Evolutionary conservation across 2,797 vertebrate genomes (phyloP).

Genomic region (Tragelaphus oryx): DNA sequence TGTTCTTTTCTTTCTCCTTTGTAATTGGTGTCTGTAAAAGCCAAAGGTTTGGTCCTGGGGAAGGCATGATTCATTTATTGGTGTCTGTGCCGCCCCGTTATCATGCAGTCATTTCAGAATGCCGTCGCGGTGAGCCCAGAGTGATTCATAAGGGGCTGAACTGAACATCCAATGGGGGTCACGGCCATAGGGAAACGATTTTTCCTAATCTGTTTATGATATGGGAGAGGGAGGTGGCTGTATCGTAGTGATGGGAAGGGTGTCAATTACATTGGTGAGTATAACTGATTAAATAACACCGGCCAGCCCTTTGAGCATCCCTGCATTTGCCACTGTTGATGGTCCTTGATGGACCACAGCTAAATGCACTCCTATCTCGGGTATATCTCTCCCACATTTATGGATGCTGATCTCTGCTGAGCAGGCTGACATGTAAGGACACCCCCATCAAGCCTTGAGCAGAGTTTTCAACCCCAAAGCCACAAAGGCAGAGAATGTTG

Average conservation of each 20-base stretch:
- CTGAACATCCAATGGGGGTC: conserved; percentile 80
- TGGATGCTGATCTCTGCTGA: background rate
- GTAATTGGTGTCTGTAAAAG: conserved; percentile 85
- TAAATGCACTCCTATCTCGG: background rate
- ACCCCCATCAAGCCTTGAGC: background rate
- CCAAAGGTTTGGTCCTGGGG: conserved; percentile 84
- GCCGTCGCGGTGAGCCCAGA: conserved; percentile 74
- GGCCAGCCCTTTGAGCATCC: conserved; percentile 58
- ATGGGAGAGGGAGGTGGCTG: conserved; percentile 76
- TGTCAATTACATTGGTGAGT: conserved; percentile 74
- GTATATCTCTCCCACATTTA: background rate
- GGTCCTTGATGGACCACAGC: background rate
- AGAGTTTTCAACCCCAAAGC: background rate
- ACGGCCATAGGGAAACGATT: conserved; percentile 76
- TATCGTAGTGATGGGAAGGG: conserved; percentile 73
- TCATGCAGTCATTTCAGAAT: conserved; percentile 80
- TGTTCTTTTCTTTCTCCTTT: conserved; percentile 83
- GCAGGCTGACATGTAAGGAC: background rate
- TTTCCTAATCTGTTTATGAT: conserved; percentile 80
- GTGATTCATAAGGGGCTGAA: conserved; percentile 80
- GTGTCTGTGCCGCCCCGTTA: conserved; percentile 81
- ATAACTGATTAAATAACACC: conserved; percentile 62
- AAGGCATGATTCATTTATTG: conserved; percentile 86
- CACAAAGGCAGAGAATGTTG: background rate
- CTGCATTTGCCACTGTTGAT: conserved; percentile 52